Conservation (phyloP, 2,888 invertebrate species). For the Lymantria dispar region DNA sequence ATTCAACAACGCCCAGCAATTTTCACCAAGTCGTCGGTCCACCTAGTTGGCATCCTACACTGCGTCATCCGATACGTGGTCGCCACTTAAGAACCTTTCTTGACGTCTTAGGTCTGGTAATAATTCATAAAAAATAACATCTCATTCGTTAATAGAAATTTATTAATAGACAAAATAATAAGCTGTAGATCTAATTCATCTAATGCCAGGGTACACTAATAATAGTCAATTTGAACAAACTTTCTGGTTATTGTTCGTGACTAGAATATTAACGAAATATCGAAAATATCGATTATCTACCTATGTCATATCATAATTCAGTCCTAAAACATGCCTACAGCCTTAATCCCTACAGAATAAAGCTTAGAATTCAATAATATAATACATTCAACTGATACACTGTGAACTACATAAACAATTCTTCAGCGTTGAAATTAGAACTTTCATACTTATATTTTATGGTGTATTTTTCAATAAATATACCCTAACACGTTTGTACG, state of each 20-base stretch:
- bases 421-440: neutral
- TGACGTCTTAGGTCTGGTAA: no score
- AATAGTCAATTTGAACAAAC: slow-evolving; percentile 23
- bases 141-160: no score
- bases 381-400: neutral
- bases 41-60: no score
- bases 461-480: neutral
- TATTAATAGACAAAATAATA: slow-evolving; percentile 1
- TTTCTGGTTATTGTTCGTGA: slow-evolving; percentile 26
- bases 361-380: slow-evolving; percentile 3
- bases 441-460: neutral
- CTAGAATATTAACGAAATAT: slow-evolving; percentile 22
- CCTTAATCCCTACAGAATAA: neutral
- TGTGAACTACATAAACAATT: neutral
- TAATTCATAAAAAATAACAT: no score
- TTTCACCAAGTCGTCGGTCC: no score
- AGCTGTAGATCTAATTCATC: slow-evolving; percentile 6
- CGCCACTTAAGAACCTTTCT: no score
- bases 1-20: no score
- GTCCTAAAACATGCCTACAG: neutral
- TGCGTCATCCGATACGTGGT: no score
- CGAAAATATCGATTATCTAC: slow-evolving; percentile 13
- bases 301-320: neutral
- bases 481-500: slow-evolving; percentile 1
- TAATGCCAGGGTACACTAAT: slow-evolving; percentile 11